A percentile compares a stretch with the other conserved stretches of the same genome.
Conservation (phyloP, 1,140 invertebrate genomes). For the Listronotus bonariensis region DNA sequence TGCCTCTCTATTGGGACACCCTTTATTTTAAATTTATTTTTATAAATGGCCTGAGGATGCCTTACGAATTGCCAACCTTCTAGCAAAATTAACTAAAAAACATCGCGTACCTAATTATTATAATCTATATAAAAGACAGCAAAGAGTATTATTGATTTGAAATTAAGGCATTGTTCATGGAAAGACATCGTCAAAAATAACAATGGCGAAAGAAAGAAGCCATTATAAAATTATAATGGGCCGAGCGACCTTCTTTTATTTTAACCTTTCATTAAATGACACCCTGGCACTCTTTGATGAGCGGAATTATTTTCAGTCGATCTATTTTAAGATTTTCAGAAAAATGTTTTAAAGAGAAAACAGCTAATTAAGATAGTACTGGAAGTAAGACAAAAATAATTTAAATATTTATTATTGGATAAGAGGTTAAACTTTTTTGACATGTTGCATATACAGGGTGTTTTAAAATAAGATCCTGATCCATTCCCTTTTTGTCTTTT, state of each 20-base stretch:
- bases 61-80: no score
- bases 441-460: no score
- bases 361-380: no score
- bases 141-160: constrained; percentile 39
- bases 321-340: constrained; percentile 10
- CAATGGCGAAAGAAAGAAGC: constrained; percentile 41
- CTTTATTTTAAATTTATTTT: no score
- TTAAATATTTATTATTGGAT: no score
- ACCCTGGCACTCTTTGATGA: constrained; percentile 22
- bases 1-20: no score
- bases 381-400: no score
- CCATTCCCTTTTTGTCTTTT: no score
- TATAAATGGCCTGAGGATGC: no score
- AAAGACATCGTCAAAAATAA: constrained; percentile 41
- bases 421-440: no score
- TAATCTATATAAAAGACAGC: constrained; percentile 36
- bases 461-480: no score
- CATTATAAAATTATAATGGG: constrained; percentile 40
- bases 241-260: constrained; percentile 37
- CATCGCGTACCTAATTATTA: constrained; percentile 25
- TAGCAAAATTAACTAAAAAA: no score
- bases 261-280: constrained; percentile 40
- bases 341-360: not conserved
- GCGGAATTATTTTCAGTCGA: constrained; percentile 12
- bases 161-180: constrained; percentile 40